A percentile compares a stretch with the other conserved stretches of the same genome.
Conservation (phyloP, 1,140 invertebrate species). For the Drosophila bifasciata region DNA sequence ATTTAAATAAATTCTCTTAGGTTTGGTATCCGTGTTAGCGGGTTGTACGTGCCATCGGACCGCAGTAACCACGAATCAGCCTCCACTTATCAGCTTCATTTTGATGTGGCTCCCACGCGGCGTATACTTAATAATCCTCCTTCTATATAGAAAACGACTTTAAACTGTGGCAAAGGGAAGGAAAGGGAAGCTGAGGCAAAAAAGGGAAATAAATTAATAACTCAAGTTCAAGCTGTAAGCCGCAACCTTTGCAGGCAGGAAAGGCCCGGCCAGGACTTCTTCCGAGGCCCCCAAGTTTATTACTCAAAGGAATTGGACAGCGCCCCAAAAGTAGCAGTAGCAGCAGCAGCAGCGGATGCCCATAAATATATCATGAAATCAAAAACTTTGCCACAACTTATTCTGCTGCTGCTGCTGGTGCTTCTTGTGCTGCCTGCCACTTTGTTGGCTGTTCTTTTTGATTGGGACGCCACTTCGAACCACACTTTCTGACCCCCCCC, state of each 20-base stretch:
- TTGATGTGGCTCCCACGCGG: slow-evolving; percentile 18
- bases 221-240: slow-evolving; percentile 49
- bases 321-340: slow-evolving; percentile 22
- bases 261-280: slow-evolving; percentile 13
- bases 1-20: slow-evolving; percentile 31
- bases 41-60: slow-evolving; percentile 23
- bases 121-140: slow-evolving; percentile 12
- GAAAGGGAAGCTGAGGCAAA: neutral
- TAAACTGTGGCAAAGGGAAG: slow-evolving; percentile 35
- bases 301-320: slow-evolving; percentile 70
- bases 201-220: slow-evolving; percentile 52
- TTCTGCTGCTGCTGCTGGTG: slow-evolving; percentile 33
- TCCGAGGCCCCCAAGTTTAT: slow-evolving; percentile 59
- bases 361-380: slow-evolving; percentile 82
- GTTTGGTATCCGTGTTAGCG: slow-evolving; percentile 32
- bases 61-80: slow-evolving; percentile 21
- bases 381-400: slow-evolving; percentile 78
- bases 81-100: no score
- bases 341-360: slow-evolving; percentile 56
- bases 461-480: slow-evolving; percentile 43
- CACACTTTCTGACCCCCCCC: slow-evolving; percentile 11
- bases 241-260: slow-evolving; percentile 21
- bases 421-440: slow-evolving; percentile 7
- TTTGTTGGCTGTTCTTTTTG: slow-evolving; percentile 53
- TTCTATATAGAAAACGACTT: slow-evolving; percentile 20